phyloP scores from a whole-genome alignment of 2,797 vertebrate genomes.

The Microtus californicus region DNA sequence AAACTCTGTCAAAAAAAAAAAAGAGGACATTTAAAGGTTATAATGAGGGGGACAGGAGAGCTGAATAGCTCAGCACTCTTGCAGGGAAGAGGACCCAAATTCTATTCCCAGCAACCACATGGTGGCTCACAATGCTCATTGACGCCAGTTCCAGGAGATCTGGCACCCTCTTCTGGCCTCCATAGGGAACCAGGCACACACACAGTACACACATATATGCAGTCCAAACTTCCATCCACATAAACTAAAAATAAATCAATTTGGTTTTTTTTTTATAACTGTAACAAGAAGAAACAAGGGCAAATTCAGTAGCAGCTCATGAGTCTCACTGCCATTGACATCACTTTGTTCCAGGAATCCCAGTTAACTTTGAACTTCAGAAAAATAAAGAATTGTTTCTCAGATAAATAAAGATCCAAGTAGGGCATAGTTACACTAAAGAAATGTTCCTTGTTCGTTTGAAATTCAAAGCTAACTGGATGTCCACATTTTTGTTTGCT shows the following conservation, averaged over 20 bases:
- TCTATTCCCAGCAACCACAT: not conserved
- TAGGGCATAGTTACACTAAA: not conserved
- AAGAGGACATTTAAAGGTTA: not conserved
- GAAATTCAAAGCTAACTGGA: slow-evolving; percentile 3
- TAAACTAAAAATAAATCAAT: not conserved
- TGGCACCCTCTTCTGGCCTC: not conserved
- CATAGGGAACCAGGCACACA: not conserved
- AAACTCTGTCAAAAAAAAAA: too few species aligned
- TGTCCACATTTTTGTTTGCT: not conserved
- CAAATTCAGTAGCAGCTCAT: not conserved
- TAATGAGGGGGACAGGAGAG: not conserved
- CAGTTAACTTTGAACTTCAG: not conserved
- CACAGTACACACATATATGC: not conserved
- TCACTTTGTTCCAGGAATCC: not conserved
- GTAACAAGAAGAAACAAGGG: slow-evolving; percentile 20
- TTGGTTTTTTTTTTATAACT: not conserved
- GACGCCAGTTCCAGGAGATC: not conserved
- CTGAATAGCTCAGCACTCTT: not conserved
- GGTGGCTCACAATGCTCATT: not conserved
- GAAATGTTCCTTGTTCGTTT: not conserved
- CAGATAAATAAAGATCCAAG: slow-evolving; percentile 5
- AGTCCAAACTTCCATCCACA: not conserved
- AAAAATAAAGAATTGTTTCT: not conserved
- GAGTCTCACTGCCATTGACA: not conserved
- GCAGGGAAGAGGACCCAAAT: not conserved